These are phyloP conservation scores for Conus ventricosus DNA, from an alignment of 1,140 invertebrate species.

Conservation along the genomic window DNA sequence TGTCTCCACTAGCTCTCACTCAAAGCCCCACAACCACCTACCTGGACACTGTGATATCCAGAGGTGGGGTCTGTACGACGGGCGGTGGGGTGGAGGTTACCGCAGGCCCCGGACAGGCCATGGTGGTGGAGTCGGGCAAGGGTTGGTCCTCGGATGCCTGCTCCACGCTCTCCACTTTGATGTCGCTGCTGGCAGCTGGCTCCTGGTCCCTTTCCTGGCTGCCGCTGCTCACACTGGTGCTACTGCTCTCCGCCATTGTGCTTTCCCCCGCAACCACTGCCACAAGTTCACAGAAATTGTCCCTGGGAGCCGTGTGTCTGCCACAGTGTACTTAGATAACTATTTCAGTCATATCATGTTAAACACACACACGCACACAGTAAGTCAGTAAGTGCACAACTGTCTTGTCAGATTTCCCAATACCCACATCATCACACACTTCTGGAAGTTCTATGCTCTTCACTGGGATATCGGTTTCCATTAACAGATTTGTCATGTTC, in stretches of 20 bases:
- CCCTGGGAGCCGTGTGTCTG: background rate
- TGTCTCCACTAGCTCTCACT: no score
- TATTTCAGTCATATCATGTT: no score
- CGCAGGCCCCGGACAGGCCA: background rate
- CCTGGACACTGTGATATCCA: conserved; percentile 7
- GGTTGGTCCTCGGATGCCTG: background rate
- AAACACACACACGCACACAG: no score
- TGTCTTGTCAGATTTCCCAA: no score
- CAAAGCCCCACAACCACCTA: background rate
- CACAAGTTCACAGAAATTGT: background rate
- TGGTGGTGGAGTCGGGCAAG: conserved; percentile 10
- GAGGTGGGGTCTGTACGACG: background rate
- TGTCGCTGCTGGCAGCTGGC: background rate
- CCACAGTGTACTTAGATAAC: background rate
- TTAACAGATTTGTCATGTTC: no score
- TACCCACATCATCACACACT: no score
- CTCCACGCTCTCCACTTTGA: conserved; percentile 16
- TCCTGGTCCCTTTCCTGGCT: background rate
- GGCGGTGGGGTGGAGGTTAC: background rate
- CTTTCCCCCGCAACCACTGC: conserved; percentile 1
- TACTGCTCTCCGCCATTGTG: conserved; percentile 1
- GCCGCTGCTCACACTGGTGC: background rate
- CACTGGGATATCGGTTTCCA: no score
- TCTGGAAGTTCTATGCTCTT: no score
- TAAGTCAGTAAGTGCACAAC: no score